phyloP scores from a whole-genome alignment of 1,140 invertebrate species.

The Trialeurodes vaporariorum region DNA sequence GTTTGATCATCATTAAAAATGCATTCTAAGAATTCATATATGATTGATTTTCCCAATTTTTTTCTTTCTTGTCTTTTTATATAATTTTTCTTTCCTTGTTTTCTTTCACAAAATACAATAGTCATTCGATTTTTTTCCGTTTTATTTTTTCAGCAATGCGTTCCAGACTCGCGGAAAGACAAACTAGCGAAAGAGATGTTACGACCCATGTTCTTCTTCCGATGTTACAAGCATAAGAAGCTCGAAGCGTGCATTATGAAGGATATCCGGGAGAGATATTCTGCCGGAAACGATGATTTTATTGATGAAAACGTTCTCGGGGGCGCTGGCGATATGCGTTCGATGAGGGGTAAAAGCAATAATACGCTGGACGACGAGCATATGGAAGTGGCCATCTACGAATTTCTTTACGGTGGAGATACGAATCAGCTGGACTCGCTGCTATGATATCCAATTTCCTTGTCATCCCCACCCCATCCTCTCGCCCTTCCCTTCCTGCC shows the following conservation, averaged over 20 bases:
- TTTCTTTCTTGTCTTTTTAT: too few relatives aligned
- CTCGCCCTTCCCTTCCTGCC: too few relatives aligned
- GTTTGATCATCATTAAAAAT: too few relatives aligned
- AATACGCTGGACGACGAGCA: not conserved
- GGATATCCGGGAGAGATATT: slow-evolving; percentile 43
- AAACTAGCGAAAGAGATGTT: slow-evolving; percentile 46
- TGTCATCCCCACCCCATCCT: too few relatives aligned
- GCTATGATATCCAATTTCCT: too few relatives aligned
- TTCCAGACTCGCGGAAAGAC: slow-evolving; percentile 47
- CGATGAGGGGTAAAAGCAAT: not conserved
- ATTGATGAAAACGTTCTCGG: not conserved
- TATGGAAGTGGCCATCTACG: not conserved
- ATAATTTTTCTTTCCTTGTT: too few relatives aligned
- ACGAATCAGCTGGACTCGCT: not conserved
- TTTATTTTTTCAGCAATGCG: slow-evolving; percentile 45
- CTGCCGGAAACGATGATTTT: not conserved
- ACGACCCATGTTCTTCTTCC: slow-evolving; percentile 53
- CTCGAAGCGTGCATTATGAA: slow-evolving; percentile 55
- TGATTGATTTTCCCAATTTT: too few relatives aligned
- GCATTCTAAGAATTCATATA: too few relatives aligned
- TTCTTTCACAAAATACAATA: too few relatives aligned
- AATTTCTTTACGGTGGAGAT: not conserved
- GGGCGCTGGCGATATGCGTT: not conserved
- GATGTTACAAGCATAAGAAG: slow-evolving; percentile 57
- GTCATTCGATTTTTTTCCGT: too few relatives aligned